These are phyloP conservation scores for Anthophora plumipes DNA, from an alignment of 2,888 invertebrate genomes.

Conservation along the genomic window DNA sequence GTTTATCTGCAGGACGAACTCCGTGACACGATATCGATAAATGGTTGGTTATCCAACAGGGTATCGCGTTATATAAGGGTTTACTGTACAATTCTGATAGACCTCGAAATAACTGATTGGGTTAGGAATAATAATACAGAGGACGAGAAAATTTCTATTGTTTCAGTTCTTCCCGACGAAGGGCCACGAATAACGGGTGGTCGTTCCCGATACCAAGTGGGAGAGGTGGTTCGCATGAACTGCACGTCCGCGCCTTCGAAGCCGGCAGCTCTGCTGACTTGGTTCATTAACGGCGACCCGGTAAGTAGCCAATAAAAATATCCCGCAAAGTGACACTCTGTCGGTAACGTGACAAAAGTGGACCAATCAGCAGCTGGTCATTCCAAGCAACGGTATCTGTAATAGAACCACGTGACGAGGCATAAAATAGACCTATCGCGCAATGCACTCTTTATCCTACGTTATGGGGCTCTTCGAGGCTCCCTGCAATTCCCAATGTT, in stretches of 20 bases:
- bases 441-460: no score
- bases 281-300: slow-evolving; percentile 87
- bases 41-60: no score
- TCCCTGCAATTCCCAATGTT: no score
- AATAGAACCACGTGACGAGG: no score
- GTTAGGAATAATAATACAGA: not conserved
- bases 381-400: no score
- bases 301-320: slow-evolving; percentile 76
- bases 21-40: no score
- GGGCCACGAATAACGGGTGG: slow-evolving; percentile 88
- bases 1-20: no score
- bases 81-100: no score
- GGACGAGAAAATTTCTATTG: not conserved
- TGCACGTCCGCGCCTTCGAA: slow-evolving; percentile 88
- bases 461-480: no score
- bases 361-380: not conserved
- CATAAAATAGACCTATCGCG: no score
- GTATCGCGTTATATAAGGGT: no score
- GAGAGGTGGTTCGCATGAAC: slow-evolving; percentile 87
- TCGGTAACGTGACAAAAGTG: not conserved
- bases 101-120: not conserved
- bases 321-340: not conserved
- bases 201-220: slow-evolving; percentile 87
- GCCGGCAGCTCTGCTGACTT: slow-evolving; percentile 87
- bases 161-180: slow-evolving; percentile 86